Evolutionary conservation across 92 coral and sea anemone species (phyloP), one percentile per base, ranked within the genome.

Genomic region (Scolanthus callimorphus): DNA sequence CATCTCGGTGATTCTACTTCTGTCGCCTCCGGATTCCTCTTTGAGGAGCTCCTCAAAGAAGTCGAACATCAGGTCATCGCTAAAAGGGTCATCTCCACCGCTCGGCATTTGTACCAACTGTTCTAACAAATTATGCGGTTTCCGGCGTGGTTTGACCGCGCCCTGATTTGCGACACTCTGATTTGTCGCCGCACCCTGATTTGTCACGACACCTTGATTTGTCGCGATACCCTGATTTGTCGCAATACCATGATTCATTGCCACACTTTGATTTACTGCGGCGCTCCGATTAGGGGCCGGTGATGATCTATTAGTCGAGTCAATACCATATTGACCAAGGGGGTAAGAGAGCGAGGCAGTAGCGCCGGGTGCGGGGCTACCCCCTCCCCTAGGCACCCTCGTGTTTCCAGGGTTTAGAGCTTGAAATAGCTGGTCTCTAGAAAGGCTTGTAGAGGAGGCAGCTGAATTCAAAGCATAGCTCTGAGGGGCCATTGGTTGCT

Each of bases 21-120:
- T 15, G 23, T 11, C 23, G 22, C 23, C 23, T 6, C 6, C 6
- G 43, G 6, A 34, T 6, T 34, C 43, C 17, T 46, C 52, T 6
- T 57, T 60, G 11, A 68, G 17, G 17, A 68, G 54, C 17, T 57
- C 64, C 44, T 68, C 75, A 20, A 68, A 60, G 1, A 68, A 27
- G 22, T 68, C 75, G 25, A 68, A 55, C 63, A 68, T 68, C 31
- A 68, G 41, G 21, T 68, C 75, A 19, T 68, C 75, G 21, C 29
- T 57, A 2, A 55, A 56, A 3, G 44, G 11, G 34, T 68, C 75
- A 41, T 34, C 45, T 1, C 57, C 65, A 4, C 23, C 46, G 13
- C 75, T 24, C 1, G 75, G 75, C 75, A 68, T 55, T 57, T 28
- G 44, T 9, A 46, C 31, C 37, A 68, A 20, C 37, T 68, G 75